Conservation (phyloP, 2,888 invertebrate genomes). For the Drosophila antonietae region DNA sequence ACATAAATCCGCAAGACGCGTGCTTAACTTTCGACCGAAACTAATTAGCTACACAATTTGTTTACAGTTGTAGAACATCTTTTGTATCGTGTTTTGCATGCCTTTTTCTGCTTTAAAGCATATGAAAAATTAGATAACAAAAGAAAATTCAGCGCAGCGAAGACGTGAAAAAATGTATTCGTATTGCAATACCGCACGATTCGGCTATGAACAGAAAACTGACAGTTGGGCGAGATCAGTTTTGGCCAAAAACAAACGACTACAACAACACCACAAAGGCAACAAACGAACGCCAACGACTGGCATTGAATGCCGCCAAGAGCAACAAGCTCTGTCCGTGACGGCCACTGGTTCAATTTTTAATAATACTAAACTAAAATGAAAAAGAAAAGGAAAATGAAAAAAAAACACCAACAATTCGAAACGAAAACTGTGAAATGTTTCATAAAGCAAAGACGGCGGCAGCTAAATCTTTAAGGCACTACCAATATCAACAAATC, state of each 20-base stretch:
- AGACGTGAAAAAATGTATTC: conserved; percentile 22
- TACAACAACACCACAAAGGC: conserved; percentile 62
- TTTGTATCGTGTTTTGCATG: conserved; percentile 4
- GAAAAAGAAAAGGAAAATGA: conserved; percentile 21
- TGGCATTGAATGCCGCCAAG: conserved; percentile 80
- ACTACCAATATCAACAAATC: conserved; percentile 72
- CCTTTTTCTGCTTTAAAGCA: conserved; percentile 8
- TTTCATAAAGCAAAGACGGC: conserved; percentile 61
- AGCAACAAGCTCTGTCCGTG: conserved; percentile 74
- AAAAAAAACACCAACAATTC: conserved; percentile 15
- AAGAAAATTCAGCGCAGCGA: conserved; percentile 49
- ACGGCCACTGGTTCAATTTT: conserved; percentile 61
- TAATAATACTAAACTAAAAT: conserved; percentile 63
- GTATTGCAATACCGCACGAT: conserved; percentile 73
- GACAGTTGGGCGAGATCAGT: conserved; percentile 83
- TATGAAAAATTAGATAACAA: conserved; percentile 69
- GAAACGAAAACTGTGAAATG: conserved; percentile 42
- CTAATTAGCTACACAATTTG: conserved; percentile 31
- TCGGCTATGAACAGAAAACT: conserved; percentile 76
- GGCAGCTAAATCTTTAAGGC: conserved; percentile 59
- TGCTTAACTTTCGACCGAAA: conserved; percentile 13
- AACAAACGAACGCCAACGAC: conserved; percentile 58
- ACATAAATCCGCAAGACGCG: conserved; percentile 20
- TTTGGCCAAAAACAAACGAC: conserved; percentile 76
- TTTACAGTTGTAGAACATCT: conserved; percentile 35